These are phyloP conservation scores for Trinectes maculatus DNA, from an alignment of 2,113 vertebrate genomes.

Conservation along the genomic window DNA sequence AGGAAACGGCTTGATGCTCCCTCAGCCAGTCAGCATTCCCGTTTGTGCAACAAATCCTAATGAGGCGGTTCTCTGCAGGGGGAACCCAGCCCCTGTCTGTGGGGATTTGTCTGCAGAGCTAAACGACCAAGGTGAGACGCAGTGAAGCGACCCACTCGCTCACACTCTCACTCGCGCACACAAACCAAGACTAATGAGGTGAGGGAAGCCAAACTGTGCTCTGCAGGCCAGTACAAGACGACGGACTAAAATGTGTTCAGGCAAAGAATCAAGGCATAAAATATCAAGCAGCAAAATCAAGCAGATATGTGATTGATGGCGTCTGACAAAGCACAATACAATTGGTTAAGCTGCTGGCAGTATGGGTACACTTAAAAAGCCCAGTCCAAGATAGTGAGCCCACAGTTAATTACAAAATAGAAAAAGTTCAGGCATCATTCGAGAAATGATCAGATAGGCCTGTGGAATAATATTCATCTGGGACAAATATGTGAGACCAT, in stretches of 20 bases:
- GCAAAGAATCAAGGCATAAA: neutral
- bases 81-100: slow-evolving; percentile 41
- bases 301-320: neutral
- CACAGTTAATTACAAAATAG: too few species aligned
- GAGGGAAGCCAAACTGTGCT: slow-evolving; percentile 10
- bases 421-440: neutral
- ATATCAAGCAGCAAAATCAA: neutral
- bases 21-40: slow-evolving; percentile 47
- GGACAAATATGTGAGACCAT: slow-evolving; percentile 1
- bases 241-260: slow-evolving; percentile 2
- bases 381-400: neutral
- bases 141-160: slow-evolving; percentile 33
- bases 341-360: slow-evolving; percentile 24
- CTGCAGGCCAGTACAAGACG: slow-evolving; percentile 3
- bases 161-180: slow-evolving; percentile 1
- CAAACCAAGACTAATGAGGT: slow-evolving; percentile 21
- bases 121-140: slow-evolving; percentile 42
- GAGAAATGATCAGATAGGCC: neutral
- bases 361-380: neutral
- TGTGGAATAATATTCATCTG: slow-evolving; percentile 3
- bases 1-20: slow-evolving; percentile 32
- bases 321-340: neutral
- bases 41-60: slow-evolving; percentile 73
- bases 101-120: slow-evolving; percentile 53
- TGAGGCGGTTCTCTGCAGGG: slow-evolving; percentile 66